These are phyloP conservation scores for Ectemnius lituratus DNA, from an alignment of 2,888 invertebrate genomes.

Conservation along the genomic window DNA sequence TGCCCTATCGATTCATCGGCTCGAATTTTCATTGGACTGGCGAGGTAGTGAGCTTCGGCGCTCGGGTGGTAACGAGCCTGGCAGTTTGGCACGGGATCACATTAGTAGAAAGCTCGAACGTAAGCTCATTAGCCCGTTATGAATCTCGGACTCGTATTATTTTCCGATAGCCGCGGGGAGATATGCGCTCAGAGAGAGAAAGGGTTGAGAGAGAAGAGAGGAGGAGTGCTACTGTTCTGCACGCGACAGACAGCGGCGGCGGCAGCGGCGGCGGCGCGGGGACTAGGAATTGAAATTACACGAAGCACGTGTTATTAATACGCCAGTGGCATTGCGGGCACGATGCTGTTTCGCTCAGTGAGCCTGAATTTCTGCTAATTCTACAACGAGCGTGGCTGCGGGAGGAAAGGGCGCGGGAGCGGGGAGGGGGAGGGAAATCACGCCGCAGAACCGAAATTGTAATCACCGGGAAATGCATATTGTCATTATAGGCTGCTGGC, in stretches of 20 bases:
- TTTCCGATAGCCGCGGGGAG: slow-evolving; percentile 41
- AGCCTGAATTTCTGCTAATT: slow-evolving; percentile 66
- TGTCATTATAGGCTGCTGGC: slow-evolving; percentile 42
- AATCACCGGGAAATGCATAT: slow-evolving; percentile 61
- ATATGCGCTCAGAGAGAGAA: slow-evolving; percentile 24
- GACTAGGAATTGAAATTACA: slow-evolving; percentile 58
- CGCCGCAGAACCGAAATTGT: slow-evolving; percentile 63
- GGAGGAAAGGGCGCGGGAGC: too few species aligned
- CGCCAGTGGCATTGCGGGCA: slow-evolving; percentile 48
- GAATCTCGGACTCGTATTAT: slow-evolving; percentile 43
- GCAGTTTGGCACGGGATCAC: slow-evolving; percentile 10
- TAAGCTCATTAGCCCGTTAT: slow-evolving; percentile 49
- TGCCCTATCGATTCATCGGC: too few species aligned
- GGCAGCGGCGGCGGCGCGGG: too few species aligned
- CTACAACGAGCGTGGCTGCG: slow-evolving; percentile 48
- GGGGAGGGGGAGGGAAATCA: slow-evolving; percentile 38
- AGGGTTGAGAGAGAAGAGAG: not conserved
- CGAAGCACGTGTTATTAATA: slow-evolving; percentile 64
- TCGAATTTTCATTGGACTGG: too few species aligned
- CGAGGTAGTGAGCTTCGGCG: too few species aligned
- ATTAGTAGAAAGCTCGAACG: slow-evolving; percentile 22
- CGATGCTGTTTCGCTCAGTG: slow-evolving; percentile 60
- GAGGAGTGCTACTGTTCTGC: too few species aligned
- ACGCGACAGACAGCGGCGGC: too few species aligned
- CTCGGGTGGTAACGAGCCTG: not conserved